Percentiles rank a stretch among this genome's conserved stretches.
Evolutionary conservation across 2,797 vertebrate genomes (phyloP).

Genomic region (Hephaestus fuliginosus): DNA sequence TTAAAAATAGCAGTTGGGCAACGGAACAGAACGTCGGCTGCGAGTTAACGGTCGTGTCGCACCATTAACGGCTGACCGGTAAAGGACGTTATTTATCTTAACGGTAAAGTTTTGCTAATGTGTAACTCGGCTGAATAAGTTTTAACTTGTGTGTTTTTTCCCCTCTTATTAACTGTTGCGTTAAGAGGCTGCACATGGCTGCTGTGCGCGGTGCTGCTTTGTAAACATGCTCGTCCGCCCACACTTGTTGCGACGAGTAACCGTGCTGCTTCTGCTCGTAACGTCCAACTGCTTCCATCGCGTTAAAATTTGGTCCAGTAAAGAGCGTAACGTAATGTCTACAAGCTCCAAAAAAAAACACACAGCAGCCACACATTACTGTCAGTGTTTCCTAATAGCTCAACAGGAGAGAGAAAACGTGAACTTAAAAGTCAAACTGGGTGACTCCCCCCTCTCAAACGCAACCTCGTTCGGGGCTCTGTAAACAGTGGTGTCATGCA

Average conservation of each 20-base stretch:
- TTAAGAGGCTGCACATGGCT: slow-evolving; percentile 20
- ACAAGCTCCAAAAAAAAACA: neutral
- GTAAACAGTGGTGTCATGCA: neutral
- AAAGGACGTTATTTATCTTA: neutral
- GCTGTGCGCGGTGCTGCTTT: slow-evolving; percentile 17
- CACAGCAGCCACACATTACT: neutral
- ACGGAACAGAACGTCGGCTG: neutral
- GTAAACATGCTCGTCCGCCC: slow-evolving; percentile 50
- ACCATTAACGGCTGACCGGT: neutral
- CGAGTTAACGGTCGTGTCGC: slow-evolving; percentile 27
- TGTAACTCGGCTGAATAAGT: neutral
- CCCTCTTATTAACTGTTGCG: slow-evolving; percentile 42
- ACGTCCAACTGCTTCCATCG: slow-evolving; percentile 8
- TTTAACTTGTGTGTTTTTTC: neutral
- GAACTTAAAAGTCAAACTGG: neutral
- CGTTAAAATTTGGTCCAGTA: neutral
- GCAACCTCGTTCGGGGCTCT: neutral
- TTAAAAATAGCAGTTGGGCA: slow-evolving; percentile 35
- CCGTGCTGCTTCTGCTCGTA: neutral
- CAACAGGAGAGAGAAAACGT: neutral
- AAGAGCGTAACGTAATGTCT: slow-evolving; percentile 44
- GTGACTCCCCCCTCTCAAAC: neutral
- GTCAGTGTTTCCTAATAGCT: slow-evolving; percentile 38
- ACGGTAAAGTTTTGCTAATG: neutral
- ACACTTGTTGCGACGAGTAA: slow-evolving; percentile 43